These are phyloP conservation scores for Alligator sinensis DNA, from an alignment of 2,113 vertebrate genomes.

Conservation along the genomic window DNA sequence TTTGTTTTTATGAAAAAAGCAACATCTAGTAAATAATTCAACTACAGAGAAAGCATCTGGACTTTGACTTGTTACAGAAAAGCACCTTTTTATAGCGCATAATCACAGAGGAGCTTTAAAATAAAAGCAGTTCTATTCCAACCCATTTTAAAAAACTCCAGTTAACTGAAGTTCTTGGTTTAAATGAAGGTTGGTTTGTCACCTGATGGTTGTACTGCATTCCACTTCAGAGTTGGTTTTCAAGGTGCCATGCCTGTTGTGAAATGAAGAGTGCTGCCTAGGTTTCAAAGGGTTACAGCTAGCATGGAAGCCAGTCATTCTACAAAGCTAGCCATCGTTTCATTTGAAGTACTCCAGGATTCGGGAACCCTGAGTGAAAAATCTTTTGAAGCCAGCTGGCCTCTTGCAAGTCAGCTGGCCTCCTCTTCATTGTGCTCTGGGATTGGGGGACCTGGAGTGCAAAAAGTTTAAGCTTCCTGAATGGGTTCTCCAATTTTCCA, in stretches of 20 bases:
- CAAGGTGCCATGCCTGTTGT: not conserved
- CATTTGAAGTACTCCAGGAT: not conserved
- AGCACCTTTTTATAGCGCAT: not conserved
- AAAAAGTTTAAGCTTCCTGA: not conserved
- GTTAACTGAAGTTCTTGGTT: not conserved
- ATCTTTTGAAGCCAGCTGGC: constrained; percentile 1
- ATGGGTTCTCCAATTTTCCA: constrained; percentile 3
- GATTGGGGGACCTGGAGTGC: not conserved
- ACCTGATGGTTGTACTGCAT: not conserved
- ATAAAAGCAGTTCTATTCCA: not conserved
- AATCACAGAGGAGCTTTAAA: not conserved
- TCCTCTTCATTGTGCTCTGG: not conserved
- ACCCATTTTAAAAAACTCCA: not conserved
- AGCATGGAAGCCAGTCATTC: not conserved
- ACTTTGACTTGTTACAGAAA: not conserved
- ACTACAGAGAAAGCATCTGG: not conserved
- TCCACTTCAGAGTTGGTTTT: not conserved
- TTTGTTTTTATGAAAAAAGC: not conserved
- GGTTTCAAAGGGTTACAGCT: not conserved
- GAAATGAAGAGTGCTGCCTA: not conserved
- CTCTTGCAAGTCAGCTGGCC: not conserved
- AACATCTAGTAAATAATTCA: not conserved
- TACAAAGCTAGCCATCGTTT: not conserved
- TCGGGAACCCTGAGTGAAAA: not conserved
- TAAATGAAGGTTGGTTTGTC: not conserved